Conservation (phyloP, 1,140 invertebrate genomes). For the Helicoverpa zea region DNA sequence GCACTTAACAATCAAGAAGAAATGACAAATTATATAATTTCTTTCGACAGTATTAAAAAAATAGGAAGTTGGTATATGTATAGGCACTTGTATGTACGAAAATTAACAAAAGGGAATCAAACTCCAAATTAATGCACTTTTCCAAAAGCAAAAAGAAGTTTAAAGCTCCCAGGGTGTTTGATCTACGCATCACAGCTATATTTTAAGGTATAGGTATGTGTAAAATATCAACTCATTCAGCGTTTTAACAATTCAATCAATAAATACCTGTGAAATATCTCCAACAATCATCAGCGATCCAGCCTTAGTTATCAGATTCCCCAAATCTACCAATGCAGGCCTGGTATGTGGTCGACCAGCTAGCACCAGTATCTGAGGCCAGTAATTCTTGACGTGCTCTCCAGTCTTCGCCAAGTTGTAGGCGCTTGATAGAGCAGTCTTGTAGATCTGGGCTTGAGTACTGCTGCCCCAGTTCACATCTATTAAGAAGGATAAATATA, state of each 20-base stretch:
- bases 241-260: neutral
- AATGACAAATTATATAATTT: too few relatives aligned
- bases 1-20: too few relatives aligned
- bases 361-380: slow-evolving; percentile 96
- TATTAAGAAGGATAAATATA: slow-evolving; percentile 67
- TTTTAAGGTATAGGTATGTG: too few relatives aligned
- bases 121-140: too few relatives aligned
- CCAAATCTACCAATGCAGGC: slow-evolving; percentile 96
- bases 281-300: slow-evolving; percentile 96
- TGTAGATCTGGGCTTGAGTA: slow-evolving; percentile 98
- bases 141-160: too few relatives aligned
- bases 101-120: too few relatives aligned
- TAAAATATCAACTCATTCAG: too few relatives aligned
- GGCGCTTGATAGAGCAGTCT: slow-evolving; percentile 95
- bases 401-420: slow-evolving; percentile 93
- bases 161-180: too few relatives aligned
- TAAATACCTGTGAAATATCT: slow-evolving; percentile 90
- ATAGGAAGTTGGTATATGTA: too few relatives aligned
- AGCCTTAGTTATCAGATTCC: slow-evolving; percentile 96
- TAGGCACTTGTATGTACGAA: too few relatives aligned
- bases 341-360: slow-evolving; percentile 93
- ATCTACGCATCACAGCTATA: too few relatives aligned
- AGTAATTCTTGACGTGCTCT: slow-evolving; percentile 99
- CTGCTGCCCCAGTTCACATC: slow-evolving; percentile 99
- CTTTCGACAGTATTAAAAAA: too few relatives aligned